Conservation (phyloP, 1,140 invertebrate genomes). For the Trissolcus basalis region DNA sequence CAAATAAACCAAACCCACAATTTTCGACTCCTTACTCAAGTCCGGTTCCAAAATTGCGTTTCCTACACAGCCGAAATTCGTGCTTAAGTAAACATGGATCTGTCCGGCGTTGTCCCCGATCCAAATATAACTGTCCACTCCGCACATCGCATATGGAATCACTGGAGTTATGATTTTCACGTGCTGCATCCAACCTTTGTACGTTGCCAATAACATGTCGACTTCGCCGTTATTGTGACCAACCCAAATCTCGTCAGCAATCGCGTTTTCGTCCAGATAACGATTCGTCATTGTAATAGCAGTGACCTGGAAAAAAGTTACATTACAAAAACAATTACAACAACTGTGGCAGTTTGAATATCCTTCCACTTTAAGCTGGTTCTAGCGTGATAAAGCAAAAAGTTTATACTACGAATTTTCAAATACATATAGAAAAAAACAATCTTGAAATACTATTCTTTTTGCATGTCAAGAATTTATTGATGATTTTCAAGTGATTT, state of each 20-base stretch:
- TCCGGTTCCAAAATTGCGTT: conserved; percentile 76
- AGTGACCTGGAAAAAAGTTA: conserved; percentile 69
- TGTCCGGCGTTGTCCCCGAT: conserved; percentile 88
- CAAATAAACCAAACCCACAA: conserved; percentile 81
- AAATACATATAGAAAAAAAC: no score
- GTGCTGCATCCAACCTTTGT: conserved; percentile 79
- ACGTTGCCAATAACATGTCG: conserved; percentile 80
- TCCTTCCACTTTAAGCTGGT: no score
- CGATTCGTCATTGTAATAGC: conserved; percentile 73
- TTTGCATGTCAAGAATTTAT: no score
- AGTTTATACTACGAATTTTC: no score
- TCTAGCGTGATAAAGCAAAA: no score
- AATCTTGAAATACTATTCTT: no score
- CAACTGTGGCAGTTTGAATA: no score
- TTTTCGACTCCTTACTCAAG: conserved; percentile 75
- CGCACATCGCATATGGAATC: conserved; percentile 81
- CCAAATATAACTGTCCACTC: conserved; percentile 86
- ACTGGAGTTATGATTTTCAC: conserved; percentile 77
- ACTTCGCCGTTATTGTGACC: conserved; percentile 83
- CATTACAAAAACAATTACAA: background rate
- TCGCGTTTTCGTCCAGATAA: conserved; percentile 65
- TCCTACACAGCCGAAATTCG: conserved; percentile 74
- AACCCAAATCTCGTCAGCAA: conserved; percentile 82
- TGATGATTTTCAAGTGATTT: no score
- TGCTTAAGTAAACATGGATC: conserved; percentile 84